phyloP scores from a whole-genome alignment of 2,113 vertebrate genomes.

The Megatriorchis doriae region DNA sequence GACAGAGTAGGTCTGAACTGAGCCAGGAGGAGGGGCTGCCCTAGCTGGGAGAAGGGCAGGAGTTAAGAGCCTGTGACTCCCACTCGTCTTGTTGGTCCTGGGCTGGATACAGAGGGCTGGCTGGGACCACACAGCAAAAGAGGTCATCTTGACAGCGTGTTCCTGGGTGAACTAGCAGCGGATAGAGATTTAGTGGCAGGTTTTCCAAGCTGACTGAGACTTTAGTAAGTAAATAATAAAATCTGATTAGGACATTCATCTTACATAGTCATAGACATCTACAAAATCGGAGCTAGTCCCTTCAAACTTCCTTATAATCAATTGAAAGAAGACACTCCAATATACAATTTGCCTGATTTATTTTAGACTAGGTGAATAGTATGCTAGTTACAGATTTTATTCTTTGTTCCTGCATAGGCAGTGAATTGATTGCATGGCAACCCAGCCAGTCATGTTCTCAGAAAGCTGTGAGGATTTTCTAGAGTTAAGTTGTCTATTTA shows the following conservation, averaged over 20 bases:
- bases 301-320: neutral
- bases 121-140: neutral
- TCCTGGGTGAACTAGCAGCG: neutral
- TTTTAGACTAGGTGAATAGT: neutral
- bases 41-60: neutral
- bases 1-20: neutral
- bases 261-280: neutral
- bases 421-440: neutral
- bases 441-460: neutral
- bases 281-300: neutral
- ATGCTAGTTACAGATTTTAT: neutral
- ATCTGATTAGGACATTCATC: neutral
- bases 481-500: neutral
- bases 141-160: neutral
- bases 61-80: neutral
- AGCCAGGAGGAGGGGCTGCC: neutral
- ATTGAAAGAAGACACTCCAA: neutral
- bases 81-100: rapidly evolving
- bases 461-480: neutral
- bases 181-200: neutral
- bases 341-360: neutral
- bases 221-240: neutral
- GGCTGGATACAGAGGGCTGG: neutral
- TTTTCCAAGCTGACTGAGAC: neutral
- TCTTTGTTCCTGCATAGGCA: neutral